Conservation (phyloP, 1,140 invertebrate species). For the Ctenoplectra terminalis region DNA sequence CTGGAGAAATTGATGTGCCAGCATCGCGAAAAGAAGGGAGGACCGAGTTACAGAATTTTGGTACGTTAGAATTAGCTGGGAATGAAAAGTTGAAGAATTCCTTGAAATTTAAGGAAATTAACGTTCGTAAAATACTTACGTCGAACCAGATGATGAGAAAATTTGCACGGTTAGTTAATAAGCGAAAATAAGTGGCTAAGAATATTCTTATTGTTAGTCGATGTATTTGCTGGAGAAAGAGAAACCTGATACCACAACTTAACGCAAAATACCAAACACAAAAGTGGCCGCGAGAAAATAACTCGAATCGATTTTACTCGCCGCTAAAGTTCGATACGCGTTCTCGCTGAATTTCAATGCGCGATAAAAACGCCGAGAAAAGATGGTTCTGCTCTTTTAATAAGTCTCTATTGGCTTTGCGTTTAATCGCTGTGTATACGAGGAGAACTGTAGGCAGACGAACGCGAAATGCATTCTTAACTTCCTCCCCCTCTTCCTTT, state of each 20-base stretch:
- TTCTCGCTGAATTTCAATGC: neutral
- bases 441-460: slow-evolving; percentile 35
- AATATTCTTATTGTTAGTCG: too few species aligned
- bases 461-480: slow-evolving; percentile 72
- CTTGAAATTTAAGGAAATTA: neutral
- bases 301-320: neutral
- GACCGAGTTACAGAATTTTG: neutral
- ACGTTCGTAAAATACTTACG: too few species aligned
- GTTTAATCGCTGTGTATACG: slow-evolving; percentile 45
- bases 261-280: neutral
- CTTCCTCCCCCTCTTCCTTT: neutral
- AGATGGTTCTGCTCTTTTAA: slow-evolving; percentile 40
- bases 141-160: too few species aligned
- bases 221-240: neutral
- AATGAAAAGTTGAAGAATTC: neutral
- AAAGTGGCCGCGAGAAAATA: neutral
- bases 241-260: neutral
- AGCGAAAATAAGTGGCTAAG: too few species aligned
- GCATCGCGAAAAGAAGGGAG: neutral
- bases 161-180: too few species aligned
- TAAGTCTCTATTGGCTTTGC: slow-evolving; percentile 39
- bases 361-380: slow-evolving; percentile 8
- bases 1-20: slow-evolving; percentile 4
- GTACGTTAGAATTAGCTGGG: neutral
- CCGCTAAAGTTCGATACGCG: neutral